Evolutionary conservation across 1,140 invertebrate species (phyloP).

Genomic region (Steinernema khuongi): DNA sequence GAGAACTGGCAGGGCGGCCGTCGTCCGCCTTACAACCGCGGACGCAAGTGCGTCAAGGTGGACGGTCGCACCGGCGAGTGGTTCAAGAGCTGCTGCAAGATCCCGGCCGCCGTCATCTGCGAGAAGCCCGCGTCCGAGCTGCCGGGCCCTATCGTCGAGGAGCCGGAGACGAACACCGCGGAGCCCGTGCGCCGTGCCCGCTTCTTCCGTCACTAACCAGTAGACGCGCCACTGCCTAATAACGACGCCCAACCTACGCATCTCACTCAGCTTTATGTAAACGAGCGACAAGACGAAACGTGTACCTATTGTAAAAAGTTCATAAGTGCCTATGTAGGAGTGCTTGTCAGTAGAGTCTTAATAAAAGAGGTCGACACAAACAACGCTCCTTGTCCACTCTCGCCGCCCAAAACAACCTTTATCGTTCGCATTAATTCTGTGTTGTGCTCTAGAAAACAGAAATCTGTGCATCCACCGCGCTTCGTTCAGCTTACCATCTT

Average conservation of each 20-base stretch:
- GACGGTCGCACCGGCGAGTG: slow-evolving; percentile 13
- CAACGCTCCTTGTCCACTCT: background rate
- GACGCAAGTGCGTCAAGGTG: slow-evolving; percentile 6
- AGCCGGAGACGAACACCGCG: background rate
- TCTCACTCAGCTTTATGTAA: slow-evolving; percentile 12
- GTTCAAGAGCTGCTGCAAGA: slow-evolving; percentile 13
- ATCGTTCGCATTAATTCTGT: no score
- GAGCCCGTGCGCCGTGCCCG: background rate
- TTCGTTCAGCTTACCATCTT: no score
- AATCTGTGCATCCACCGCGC: no score
- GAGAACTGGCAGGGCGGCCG: slow-evolving; percentile 2
- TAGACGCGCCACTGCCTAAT: background rate
- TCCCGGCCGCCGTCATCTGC: slow-evolving; percentile 2
- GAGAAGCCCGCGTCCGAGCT: background rate
- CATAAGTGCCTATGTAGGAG: background rate
- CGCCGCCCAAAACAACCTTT: background rate
- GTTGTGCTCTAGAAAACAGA: no score
- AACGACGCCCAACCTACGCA: background rate
- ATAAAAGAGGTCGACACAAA: background rate
- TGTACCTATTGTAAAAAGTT: background rate
- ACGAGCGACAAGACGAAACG: slow-evolving; percentile 15
- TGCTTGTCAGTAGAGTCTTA: background rate
- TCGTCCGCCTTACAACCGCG: background rate
- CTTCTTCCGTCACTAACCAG: background rate
- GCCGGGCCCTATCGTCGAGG: background rate